Evolutionary conservation across 2,797 vertebrate genomes (phyloP).

Genomic region (Chaunax sp.): DNA sequence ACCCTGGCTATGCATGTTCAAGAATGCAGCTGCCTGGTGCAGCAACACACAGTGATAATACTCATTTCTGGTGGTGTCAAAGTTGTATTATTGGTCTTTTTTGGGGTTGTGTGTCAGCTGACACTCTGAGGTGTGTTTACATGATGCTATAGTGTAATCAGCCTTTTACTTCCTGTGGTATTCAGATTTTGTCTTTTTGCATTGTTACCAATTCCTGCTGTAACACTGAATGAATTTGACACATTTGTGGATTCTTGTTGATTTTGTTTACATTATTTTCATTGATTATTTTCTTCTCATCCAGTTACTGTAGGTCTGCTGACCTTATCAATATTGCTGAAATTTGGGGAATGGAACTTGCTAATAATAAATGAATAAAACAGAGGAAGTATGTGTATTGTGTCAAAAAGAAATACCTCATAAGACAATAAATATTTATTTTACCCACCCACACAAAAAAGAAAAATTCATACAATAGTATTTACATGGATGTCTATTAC

Average conservation of each 20-base stretch:
- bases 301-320: background rate
- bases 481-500: constrained; percentile 50
- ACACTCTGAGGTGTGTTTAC: constrained; percentile 9
- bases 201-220: background rate
- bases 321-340: constrained; percentile 23
- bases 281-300: background rate
- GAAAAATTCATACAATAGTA: constrained; percentile 63
- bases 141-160: background rate
- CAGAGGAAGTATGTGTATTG: background rate
- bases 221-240: constrained; percentile 2
- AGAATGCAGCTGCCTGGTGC: constrained; percentile 89
- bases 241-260: background rate
- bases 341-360: constrained; percentile 11
- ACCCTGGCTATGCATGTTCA: constrained; percentile 91
- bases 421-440: constrained; percentile 73
- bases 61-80: constrained; percentile 6
- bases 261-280: constrained; percentile 7
- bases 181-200: background rate
- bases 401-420: background rate
- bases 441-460: constrained; percentile 20
- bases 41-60: constrained; percentile 47
- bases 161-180: constrained; percentile 2
- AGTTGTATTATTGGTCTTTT: background rate
- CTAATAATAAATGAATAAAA: constrained; percentile 42
- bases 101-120: background rate